These are phyloP conservation scores for Merluccius polli DNA, from an alignment of 2,797 vertebrate genomes.

Conservation along the genomic window DNA sequence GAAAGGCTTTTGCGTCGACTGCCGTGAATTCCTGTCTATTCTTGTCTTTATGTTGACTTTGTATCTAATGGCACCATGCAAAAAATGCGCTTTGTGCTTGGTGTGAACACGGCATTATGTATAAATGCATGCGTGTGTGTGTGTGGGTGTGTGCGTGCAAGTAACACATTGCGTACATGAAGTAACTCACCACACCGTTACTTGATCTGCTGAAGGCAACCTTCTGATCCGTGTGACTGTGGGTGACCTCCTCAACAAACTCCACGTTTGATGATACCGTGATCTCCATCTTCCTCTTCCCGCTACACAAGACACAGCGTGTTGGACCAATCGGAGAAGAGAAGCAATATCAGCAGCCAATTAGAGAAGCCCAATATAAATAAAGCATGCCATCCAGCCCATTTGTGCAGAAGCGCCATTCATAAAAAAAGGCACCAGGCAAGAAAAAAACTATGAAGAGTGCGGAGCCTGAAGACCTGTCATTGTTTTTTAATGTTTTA, in stretches of 20 bases:
- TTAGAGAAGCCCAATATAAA: neutral
- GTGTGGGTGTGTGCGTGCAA: neutral
- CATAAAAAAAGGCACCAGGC: no score
- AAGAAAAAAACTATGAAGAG: no score
- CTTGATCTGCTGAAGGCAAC: neutral
- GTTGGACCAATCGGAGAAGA: conserved; percentile 11
- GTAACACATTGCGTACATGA: no score
- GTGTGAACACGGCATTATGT: no score
- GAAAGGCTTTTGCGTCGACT: no score
- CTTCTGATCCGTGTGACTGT: neutral
- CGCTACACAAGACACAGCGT: conserved; percentile 64
- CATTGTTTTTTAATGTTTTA: no score
- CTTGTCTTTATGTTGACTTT: no score
- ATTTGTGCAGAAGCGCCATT: no score
- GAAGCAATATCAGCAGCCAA: neutral
- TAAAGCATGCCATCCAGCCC: neutral
- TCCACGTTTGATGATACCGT: conserved; percentile 76
- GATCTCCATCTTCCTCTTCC: conserved; percentile 76
- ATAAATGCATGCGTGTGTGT: neutral
- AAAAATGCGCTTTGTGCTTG: no score
- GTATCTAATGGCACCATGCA: no score
- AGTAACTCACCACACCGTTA: conserved; percentile 28
- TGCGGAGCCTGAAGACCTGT: no score
- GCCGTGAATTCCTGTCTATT: no score
- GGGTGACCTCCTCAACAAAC: conserved; percentile 74